Evolutionary conservation across 1,140 invertebrate genomes (phyloP).

Genomic region (Drosophila repletoides): DNA sequence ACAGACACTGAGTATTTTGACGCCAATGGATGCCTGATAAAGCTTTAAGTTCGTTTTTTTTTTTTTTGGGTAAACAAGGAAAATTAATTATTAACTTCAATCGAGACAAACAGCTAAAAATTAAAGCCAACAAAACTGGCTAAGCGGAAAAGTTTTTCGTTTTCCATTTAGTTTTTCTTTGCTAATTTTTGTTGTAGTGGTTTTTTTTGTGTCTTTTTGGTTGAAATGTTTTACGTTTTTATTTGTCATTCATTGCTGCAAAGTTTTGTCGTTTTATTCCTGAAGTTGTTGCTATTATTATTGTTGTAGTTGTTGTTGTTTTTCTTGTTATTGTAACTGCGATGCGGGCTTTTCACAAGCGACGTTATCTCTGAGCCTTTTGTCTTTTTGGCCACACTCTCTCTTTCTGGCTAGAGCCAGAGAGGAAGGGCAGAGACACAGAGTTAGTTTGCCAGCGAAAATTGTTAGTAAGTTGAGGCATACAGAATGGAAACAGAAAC

Average conservation of each 20-base stretch:
- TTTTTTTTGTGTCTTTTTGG: slow-evolving; percentile 4
- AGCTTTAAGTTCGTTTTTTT: not conserved
- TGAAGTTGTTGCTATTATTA: slow-evolving; percentile 44
- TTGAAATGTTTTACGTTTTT: slow-evolving; percentile 69
- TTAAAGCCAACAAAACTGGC: slow-evolving; percentile 39
- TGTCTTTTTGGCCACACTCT: slow-evolving; percentile 59
- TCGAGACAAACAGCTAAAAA: slow-evolving; percentile 15
- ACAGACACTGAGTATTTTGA: too few relatives aligned
- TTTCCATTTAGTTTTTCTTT: slow-evolving; percentile 47
- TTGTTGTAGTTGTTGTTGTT: slow-evolving; percentile 12
- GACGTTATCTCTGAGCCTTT: slow-evolving; percentile 59
- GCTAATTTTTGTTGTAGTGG: not conserved
- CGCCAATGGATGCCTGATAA: not conserved
- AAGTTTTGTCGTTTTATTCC: slow-evolving; percentile 53
- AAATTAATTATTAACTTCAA: slow-evolving; percentile 55
- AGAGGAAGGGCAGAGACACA: not conserved
- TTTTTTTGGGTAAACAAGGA: slow-evolving; percentile 12
- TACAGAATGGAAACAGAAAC: slow-evolving; percentile 31
- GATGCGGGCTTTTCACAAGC: slow-evolving; percentile 52
- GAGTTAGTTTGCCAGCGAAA: slow-evolving; percentile 50
- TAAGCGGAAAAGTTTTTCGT: slow-evolving; percentile 44
- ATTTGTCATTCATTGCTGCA: slow-evolving; percentile 63
- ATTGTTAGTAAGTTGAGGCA: slow-evolving; percentile 32
- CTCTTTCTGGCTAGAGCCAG: not conserved
- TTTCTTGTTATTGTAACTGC: slow-evolving; percentile 13